Evolutionary conservation across 2,113 vertebrate genomes (phyloP).

Genomic region (Meles meles): DNA sequence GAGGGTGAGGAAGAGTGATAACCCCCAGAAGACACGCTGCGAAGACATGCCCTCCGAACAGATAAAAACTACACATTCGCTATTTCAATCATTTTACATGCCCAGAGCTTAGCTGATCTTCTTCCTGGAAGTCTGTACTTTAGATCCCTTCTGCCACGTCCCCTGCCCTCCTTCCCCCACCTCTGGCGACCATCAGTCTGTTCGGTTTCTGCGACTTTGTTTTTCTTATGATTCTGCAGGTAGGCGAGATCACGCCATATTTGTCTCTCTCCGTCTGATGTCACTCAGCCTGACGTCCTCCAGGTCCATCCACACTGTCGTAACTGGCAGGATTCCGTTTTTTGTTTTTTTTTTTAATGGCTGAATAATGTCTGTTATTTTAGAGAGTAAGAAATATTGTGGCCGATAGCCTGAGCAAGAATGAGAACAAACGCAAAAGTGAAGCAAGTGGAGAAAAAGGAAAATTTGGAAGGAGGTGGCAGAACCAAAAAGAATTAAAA

Average conservation of each 20-base stretch:
- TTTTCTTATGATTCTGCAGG: background rate
- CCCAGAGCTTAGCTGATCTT: background rate
- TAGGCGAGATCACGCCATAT: background rate
- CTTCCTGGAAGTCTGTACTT: background rate
- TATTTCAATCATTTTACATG: background rate
- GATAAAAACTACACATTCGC: background rate
- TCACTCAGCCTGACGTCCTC: fast-evolving
- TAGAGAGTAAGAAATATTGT: background rate
- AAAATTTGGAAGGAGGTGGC: background rate
- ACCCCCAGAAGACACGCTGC: fast-evolving
- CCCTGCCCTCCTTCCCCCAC: background rate
- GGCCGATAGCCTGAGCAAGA: background rate
- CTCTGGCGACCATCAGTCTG: background rate
- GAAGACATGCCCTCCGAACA: background rate
- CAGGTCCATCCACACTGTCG: background rate
- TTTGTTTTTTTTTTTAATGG: background rate
- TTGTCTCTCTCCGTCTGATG: background rate
- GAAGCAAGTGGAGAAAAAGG: background rate
- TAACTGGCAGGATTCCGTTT: background rate
- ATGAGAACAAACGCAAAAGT: background rate
- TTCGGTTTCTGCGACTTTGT: background rate
- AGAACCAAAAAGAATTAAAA: background rate
- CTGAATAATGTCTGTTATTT: background rate
- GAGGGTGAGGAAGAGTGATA: background rate
- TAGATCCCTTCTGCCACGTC: background rate